These are phyloP conservation scores for Crossocerus cetratus DNA, from an alignment of 2,888 invertebrate species.

Conservation along the genomic window DNA sequence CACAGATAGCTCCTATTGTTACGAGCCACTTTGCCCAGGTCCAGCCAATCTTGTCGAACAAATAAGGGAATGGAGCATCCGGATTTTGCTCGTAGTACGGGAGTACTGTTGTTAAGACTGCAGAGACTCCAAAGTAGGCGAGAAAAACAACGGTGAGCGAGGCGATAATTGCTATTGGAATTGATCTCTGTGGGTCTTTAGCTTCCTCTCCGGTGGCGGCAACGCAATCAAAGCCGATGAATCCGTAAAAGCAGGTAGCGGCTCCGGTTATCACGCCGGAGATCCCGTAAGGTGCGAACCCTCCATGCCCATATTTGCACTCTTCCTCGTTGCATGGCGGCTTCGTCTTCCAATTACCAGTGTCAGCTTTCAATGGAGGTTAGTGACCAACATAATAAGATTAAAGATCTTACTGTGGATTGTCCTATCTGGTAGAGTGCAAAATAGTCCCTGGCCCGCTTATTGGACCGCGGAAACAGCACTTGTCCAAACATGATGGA, in stretches of 20 bases:
- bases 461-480: not conserved
- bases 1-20: conserved; percentile 89
- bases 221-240: conserved; percentile 95
- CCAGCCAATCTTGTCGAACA: conserved; percentile 86
- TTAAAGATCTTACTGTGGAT: no score
- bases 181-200: conserved; percentile 90
- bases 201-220: conserved; percentile 96
- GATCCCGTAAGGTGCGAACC: conserved; percentile 91
- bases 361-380: conserved; percentile 55
- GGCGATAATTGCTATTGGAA: conserved; percentile 91
- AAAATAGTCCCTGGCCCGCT: not conserved
- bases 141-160: conserved; percentile 91
- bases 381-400: not conserved
- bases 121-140: conserved; percentile 93
- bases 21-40: conserved; percentile 88
- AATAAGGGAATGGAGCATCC: conserved; percentile 85
- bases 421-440: not conserved
- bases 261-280: conserved; percentile 89
- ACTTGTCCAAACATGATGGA: no score
- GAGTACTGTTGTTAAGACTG: conserved; percentile 91
- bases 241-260: conserved; percentile 94
- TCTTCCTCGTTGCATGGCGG: conserved; percentile 55
- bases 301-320: conserved; percentile 81
- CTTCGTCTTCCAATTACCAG: conserved; percentile 66
- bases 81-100: conserved; percentile 88